Base-by-base conservation (phyloP, 1,140 invertebrate genomes). In the Agraylea sexmaculata region DNA sequence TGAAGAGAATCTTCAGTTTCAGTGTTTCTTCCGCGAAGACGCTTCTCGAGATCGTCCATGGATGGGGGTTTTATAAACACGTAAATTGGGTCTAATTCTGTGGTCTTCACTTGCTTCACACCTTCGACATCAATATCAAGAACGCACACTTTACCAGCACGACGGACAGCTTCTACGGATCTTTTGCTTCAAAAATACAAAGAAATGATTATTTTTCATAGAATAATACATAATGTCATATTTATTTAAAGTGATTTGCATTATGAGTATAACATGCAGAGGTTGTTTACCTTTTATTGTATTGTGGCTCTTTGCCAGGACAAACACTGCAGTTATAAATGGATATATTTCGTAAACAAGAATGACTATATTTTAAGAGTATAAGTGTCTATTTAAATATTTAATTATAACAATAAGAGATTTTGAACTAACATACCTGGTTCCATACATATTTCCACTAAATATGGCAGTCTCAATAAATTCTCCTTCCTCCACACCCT, bases 121-220 rank as follows among this genome's bases (percentile, higher is more conserved):
- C 95, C 95, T 71, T 98, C 84, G 19, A 91, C 78, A 47, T 99
- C 95, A 52, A 99, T 91, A 56, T 99, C 95, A 37, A 99, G 60
- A 21, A 98, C 79, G 58, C 92, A 97, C 12, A 96, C 78, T 58
- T 84, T 85, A 2, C 91, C 92, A 31, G 71, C 64, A 10, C 69
- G 64, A 39, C 77, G 71, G 1, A 98, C 83, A 50, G 79, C 74
- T 56, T 87, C 71, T 0, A 99, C 85, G 0, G 92, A 81, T 53
- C 69, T 68, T 67, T 92, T 91, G 58, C 92, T 96, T 49, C 3
- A 72, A 70, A 48, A 36, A 44, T 41, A 34, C 22, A n/a, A 36
- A n/a, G n/a, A n/a, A n/a, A n/a, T n/a, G n/a, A n/a, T n/a, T n/a
- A n/a, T n/a, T n/a, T n/a, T n/a, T n/a, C n/a, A n/a, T n/a, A n/a